A percentile compares a stretch with the other conserved stretches of the same genome.
phyloP scores from a whole-genome alignment of 2,888 invertebrate genomes.

The Ennomos quercinarius region DNA sequence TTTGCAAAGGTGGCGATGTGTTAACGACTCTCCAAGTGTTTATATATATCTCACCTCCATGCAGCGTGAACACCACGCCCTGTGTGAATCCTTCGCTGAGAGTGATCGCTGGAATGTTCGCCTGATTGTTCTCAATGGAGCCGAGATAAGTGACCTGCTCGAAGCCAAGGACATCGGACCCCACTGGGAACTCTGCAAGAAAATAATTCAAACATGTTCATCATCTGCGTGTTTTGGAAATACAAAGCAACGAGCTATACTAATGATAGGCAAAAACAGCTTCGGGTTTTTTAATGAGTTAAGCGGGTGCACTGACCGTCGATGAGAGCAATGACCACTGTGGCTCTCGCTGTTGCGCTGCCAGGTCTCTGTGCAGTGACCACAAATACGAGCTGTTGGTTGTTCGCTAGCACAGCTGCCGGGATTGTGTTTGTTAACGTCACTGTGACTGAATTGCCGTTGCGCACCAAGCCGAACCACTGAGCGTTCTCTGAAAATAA shows the following conservation, averaged over 20 bases:
- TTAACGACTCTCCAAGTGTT: too few species aligned
- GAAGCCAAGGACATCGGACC: constrained; percentile 36
- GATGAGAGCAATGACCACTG: constrained; percentile 37
- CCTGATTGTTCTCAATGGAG: constrained; percentile 31
- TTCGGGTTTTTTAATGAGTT: too few species aligned
- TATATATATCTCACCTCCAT: constrained; percentile 44
- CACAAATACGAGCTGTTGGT: constrained; percentile 42
- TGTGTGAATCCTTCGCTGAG: constrained; percentile 46
- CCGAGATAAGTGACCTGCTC: constrained; percentile 43
- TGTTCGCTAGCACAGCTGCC: constrained; percentile 40
- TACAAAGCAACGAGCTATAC: too few species aligned
- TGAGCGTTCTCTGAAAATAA: constrained; percentile 19
- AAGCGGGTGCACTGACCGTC: constrained; percentile 22
- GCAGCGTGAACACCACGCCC: constrained; percentile 42
- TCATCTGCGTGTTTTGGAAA: constrained; percentile 17
- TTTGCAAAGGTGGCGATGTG: too few species aligned
- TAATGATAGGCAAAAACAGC: too few species aligned
- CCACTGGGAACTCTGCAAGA: constrained; percentile 14
- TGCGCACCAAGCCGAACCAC: constrained; percentile 30
- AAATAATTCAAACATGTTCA: too few species aligned
- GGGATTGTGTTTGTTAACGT: constrained; percentile 38
- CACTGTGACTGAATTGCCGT: constrained; percentile 36
- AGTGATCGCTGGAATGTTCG: constrained; percentile 39
- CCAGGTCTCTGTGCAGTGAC: constrained; percentile 41
- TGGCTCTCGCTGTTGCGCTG: constrained; percentile 38